Conservation (phyloP, 2,113 vertebrate genomes). For the Onychostruthus taczanowskii region DNA sequence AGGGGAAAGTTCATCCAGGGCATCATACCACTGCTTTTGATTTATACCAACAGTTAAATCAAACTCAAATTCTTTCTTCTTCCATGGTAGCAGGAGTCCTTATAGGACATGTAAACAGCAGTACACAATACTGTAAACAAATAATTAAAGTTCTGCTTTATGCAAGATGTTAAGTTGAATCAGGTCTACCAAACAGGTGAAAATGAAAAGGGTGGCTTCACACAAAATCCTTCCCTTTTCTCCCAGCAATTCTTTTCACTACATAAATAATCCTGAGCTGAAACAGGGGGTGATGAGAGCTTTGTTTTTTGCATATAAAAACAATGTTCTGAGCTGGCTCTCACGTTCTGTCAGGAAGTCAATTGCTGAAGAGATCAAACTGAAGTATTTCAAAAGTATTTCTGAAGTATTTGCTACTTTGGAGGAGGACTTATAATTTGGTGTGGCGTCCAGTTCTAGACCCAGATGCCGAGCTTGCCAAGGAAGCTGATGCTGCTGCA, state of each 20-base stretch:
- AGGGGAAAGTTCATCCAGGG: slow-evolving; percentile 12
- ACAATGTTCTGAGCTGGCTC: slow-evolving; percentile 55
- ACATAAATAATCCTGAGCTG: slow-evolving; percentile 82
- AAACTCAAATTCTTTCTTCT: slow-evolving; percentile 51
- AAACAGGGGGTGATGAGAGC: slow-evolving; percentile 62
- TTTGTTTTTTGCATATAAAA: slow-evolving; percentile 72
- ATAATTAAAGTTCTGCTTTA: slow-evolving; percentile 72
- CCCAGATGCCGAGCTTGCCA: slow-evolving; percentile 74
- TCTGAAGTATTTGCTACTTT: slow-evolving; percentile 24
- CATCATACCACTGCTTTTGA: slow-evolving; percentile 1
- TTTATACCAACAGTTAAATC: slow-evolving; percentile 4
- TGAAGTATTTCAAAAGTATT: slow-evolving; percentile 42
- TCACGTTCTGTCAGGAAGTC: slow-evolving; percentile 65
- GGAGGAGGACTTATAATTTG: slow-evolving; percentile 80
- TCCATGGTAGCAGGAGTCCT: slow-evolving; percentile 71
- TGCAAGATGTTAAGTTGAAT: slow-evolving; percentile 72
- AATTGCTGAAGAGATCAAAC: slow-evolving; percentile 53
- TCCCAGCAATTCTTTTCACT: slow-evolving; percentile 68
- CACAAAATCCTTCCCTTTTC: slow-evolving; percentile 71
- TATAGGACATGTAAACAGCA: slow-evolving; percentile 79
- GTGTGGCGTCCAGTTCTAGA: slow-evolving; percentile 85
- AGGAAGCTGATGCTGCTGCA: slow-evolving; percentile 82
- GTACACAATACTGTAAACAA: slow-evolving; percentile 83
- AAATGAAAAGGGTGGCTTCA: slow-evolving; percentile 70
- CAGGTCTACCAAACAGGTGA: slow-evolving; percentile 62